phyloP scores from a whole-genome alignment of 2,888 invertebrate genomes.

The Lithophane semibrunnea region DNA sequence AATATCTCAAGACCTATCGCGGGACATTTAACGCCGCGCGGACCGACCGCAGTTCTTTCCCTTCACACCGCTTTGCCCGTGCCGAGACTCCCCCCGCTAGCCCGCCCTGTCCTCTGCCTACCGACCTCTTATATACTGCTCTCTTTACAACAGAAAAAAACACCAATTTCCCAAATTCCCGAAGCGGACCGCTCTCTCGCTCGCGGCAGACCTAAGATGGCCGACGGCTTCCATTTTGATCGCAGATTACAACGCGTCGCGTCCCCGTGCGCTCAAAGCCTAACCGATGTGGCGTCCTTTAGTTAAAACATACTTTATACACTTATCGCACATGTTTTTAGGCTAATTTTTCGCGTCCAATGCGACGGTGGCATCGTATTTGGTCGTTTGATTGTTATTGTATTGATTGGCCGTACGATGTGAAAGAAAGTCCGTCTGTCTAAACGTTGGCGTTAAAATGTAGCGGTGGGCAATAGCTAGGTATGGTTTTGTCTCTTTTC shows the following conservation, averaged over 20 bases:
- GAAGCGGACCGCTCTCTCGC: constrained; percentile 88
- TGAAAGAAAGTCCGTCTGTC: constrained; percentile 78
- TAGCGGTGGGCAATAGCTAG: constrained; percentile 72
- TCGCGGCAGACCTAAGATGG: constrained; percentile 89
- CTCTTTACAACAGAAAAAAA: constrained; percentile 90
- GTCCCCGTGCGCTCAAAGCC: constrained; percentile 87
- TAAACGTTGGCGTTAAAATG: constrained; percentile 81
- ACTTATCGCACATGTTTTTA: constrained; percentile 88
- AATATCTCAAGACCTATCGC: constrained; percentile 77
- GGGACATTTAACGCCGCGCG: constrained; percentile 65
- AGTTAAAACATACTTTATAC: constrained; percentile 80
- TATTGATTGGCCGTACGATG: constrained; percentile 82
- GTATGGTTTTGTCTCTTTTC: constrained; percentile 85
- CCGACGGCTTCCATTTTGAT: constrained; percentile 90
- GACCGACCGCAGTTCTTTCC: constrained; percentile 84
- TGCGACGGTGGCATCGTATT: constrained; percentile 81
- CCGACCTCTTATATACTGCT: constrained; percentile 90
- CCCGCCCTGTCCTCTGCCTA: constrained; percentile 85
- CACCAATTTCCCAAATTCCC: constrained; percentile 90
- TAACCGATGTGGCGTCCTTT: constrained; percentile 82
- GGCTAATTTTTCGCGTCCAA: constrained; percentile 88
- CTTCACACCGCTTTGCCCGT: constrained; percentile 90
- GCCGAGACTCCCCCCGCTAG: constrained; percentile 84
- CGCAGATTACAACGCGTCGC: constrained; percentile 87
- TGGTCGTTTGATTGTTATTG: constrained; percentile 74